Conservation (phyloP, 2,888 invertebrate genomes). For the Ferrisia virgata region DNA sequence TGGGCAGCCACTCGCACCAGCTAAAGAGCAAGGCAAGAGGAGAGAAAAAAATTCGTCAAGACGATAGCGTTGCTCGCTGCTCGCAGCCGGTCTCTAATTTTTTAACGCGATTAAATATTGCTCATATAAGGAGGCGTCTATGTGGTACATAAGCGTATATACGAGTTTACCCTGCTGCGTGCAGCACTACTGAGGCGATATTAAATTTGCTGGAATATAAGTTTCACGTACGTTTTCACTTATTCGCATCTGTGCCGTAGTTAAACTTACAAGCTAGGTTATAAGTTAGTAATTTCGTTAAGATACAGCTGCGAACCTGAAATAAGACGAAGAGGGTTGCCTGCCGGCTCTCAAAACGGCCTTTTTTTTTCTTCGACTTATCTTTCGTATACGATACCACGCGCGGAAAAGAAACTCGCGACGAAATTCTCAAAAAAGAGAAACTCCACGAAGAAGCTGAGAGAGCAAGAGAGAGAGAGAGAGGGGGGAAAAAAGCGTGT, state of each 20-base stretch:
- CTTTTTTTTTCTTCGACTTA: constrained; percentile 27
- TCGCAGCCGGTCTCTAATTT: constrained; percentile 13
- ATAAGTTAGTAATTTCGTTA: constrained; percentile 43
- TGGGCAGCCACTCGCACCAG: background rate
- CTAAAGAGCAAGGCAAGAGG: too few species aligned
- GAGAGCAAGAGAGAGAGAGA: too few species aligned
- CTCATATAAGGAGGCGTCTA: constrained; percentile 8
- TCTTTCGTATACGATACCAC: too few species aligned
- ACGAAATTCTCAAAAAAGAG: constrained; percentile 33
- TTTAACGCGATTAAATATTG: constrained; percentile 25
- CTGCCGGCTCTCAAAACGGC: background rate
- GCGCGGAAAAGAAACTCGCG: background rate
- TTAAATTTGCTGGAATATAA: constrained; percentile 32
- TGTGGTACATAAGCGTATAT: too few species aligned
- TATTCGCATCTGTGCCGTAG: constrained; percentile 43
- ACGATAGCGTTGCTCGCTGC: background rate
- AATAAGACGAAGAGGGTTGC: background rate
- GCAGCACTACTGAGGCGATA: background rate
- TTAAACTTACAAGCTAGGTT: constrained; percentile 32
- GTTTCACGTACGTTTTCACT: constrained; percentile 43
- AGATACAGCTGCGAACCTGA: constrained; percentile 29
- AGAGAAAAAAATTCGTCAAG: background rate
- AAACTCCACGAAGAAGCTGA: too few species aligned
- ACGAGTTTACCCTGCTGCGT: background rate
- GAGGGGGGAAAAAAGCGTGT: background rate